Evolutionary conservation across 2,888 invertebrate genomes (phyloP).

Genomic region (Brenthis hecate): DNA sequence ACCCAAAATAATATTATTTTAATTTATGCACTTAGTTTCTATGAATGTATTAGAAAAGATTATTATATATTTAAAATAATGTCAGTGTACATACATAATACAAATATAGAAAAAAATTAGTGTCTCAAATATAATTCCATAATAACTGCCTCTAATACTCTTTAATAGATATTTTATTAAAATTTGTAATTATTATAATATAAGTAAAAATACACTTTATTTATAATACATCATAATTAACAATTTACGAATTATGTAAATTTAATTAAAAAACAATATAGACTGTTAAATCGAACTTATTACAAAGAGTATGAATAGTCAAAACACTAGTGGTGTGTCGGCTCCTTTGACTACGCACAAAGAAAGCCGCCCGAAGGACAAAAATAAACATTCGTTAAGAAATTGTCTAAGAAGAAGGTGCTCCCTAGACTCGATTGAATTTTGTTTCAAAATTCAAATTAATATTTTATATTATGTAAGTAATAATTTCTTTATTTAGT

Average conservation of each 20-base stretch:
- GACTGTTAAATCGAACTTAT: slow-evolving; percentile 25
- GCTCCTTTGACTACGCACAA: slow-evolving; percentile 35
- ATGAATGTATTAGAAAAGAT: too few relatives aligned
- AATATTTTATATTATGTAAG: slow-evolving; percentile 21
- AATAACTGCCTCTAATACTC: too few relatives aligned
- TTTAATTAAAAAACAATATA: not conserved
- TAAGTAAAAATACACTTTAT: too few relatives aligned
- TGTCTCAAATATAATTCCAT: too few relatives aligned
- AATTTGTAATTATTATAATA: too few relatives aligned
- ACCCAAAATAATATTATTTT: not conserved
- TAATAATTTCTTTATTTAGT: not conserved
- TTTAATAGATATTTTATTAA: too few relatives aligned
- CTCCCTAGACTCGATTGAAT: not conserved
- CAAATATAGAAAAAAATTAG: too few relatives aligned
- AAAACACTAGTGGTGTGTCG: slow-evolving; percentile 24
- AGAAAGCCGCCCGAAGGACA: slow-evolving; percentile 9
- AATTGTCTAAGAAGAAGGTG: slow-evolving; percentile 5
- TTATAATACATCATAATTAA: too few relatives aligned
- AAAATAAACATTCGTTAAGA: slow-evolving; percentile 19
- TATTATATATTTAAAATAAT: too few relatives aligned
- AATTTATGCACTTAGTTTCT: not conserved
- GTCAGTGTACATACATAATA: too few relatives aligned
- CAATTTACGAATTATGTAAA: not conserved
- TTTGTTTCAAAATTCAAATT: not conserved
- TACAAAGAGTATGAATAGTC: not conserved